phyloP scores from a whole-genome alignment of 2,113 vertebrate species.

The Ochotona curzoniae region DNA sequence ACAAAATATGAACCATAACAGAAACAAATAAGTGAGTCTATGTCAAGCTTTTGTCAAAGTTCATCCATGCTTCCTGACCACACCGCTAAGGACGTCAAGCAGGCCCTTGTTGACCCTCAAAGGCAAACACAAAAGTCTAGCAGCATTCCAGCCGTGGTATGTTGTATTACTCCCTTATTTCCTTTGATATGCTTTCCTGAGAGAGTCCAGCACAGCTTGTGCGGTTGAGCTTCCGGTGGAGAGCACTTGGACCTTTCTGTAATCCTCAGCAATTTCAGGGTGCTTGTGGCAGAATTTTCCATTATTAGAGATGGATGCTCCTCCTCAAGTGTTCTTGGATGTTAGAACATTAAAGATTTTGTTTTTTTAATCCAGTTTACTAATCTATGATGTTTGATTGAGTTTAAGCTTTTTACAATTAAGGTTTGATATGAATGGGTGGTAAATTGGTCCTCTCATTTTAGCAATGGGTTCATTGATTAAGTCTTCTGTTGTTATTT shows the following conservation, averaged over 20 bases:
- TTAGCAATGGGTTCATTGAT: no score
- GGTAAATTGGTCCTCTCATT: no score
- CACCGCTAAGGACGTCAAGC: background rate
- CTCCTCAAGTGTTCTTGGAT: background rate
- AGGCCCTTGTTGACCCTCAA: slow-evolving; percentile 15
- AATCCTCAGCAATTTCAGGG: background rate
- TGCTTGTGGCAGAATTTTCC: background rate
- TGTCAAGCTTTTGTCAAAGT: slow-evolving; percentile 25
- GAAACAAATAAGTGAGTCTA: background rate
- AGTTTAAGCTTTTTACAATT: no score
- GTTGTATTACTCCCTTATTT: background rate
- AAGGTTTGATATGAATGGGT: no score
- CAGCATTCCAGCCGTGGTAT: no score
- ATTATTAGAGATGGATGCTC: background rate
- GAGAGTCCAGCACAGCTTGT: background rate
- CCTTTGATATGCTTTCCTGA: background rate
- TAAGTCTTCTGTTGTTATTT: no score
- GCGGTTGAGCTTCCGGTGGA: background rate
- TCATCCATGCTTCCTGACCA: background rate
- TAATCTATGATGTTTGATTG: no score
- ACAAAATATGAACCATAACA: slow-evolving; percentile 28
- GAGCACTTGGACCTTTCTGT: background rate
- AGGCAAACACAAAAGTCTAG: no score
- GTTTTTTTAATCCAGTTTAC: no score
- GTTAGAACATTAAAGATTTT: background rate